Percentiles rank a stretch among this genome's conserved stretches.
These are phyloP conservation scores for Melangyna quadrimaculata DNA, from an alignment of 2,888 invertebrate species.

Conservation along the genomic window DNA sequence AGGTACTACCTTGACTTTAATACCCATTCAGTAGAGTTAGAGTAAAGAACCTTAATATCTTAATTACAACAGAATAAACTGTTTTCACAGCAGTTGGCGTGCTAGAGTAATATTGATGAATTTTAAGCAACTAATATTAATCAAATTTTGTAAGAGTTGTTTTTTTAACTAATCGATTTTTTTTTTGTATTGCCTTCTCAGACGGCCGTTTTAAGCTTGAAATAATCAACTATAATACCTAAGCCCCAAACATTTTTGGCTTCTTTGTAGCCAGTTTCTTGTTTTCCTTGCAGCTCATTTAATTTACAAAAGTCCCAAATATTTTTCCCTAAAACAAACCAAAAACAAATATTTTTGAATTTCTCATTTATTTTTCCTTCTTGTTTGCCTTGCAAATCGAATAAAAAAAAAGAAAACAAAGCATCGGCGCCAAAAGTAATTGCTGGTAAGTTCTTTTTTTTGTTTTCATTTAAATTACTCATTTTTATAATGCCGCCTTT, in stretches of 20 bases:
- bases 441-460: conserved; percentile 23
- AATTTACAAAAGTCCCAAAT: conserved; percentile 1
- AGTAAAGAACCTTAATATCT: neutral
- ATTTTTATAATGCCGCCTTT: conserved; percentile 23
- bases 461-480: conserved; percentile 1
- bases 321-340: neutral
- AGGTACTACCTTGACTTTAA: neutral
- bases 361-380: conserved; percentile 26
- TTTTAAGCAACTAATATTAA: neutral
- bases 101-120: neutral
- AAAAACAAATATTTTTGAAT: conserved; percentile 23
- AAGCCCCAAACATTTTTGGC: conserved; percentile 8
- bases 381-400: conserved; percentile 38
- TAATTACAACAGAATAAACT: neutral
- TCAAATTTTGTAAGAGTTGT: conserved; percentile 10
- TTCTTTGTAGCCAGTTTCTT: conserved; percentile 32
- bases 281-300: conserved; percentile 28
- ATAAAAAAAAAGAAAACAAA: conserved; percentile 23
- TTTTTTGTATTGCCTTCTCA: neutral
- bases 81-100: neutral
- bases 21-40: neutral
- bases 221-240: neutral
- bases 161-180: conserved; percentile 17
- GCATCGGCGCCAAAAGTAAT: conserved; percentile 32
- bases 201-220: conserved; percentile 6